phyloP scores from a whole-genome alignment of 2,113 vertebrate species.

The Sminthopsis crassicaudata region DNA sequence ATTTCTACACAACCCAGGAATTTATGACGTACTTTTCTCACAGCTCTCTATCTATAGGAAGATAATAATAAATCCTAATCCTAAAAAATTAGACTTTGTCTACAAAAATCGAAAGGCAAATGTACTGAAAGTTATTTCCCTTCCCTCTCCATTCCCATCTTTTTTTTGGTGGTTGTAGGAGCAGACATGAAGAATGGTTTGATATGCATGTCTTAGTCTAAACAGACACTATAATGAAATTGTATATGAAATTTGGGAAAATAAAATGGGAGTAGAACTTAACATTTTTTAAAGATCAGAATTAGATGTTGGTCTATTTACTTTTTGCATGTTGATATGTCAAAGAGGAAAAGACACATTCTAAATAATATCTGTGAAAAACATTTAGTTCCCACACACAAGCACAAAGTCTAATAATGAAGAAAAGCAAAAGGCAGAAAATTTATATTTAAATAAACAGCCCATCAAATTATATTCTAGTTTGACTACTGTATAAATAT shows the following conservation, averaged over 20 bases:
- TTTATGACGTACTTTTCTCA: not conserved
- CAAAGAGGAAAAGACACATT: conserved; percentile 37
- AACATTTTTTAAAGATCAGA: not conserved
- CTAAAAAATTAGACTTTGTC: not conserved
- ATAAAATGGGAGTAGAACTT: conserved; percentile 14
- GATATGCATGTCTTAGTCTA: not conserved
- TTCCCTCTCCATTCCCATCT: no score
- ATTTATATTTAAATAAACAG: conserved; percentile 54
- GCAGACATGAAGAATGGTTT: not conserved
- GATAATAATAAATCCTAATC: conserved; percentile 5
- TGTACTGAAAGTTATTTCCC: not conserved
- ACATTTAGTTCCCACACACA: conserved; percentile 22
- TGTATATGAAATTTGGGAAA: not conserved
- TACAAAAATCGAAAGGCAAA: not conserved
- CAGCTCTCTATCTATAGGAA: not conserved
- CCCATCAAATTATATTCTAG: conserved; percentile 51
- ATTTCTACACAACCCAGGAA: not conserved
- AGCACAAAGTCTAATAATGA: conserved; percentile 40
- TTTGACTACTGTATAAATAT: conserved; percentile 28
- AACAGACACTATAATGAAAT: not conserved
- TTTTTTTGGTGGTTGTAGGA: not conserved
- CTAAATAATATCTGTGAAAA: conserved; percentile 19
- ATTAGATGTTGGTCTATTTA: conserved; percentile 37
- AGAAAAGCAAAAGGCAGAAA: conserved; percentile 46
- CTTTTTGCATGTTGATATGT: not conserved